Evolutionary conservation across 2,888 invertebrate genomes (phyloP), one percentile per base, ranked within the genome.

Genomic region (Nomada flava): DNA sequence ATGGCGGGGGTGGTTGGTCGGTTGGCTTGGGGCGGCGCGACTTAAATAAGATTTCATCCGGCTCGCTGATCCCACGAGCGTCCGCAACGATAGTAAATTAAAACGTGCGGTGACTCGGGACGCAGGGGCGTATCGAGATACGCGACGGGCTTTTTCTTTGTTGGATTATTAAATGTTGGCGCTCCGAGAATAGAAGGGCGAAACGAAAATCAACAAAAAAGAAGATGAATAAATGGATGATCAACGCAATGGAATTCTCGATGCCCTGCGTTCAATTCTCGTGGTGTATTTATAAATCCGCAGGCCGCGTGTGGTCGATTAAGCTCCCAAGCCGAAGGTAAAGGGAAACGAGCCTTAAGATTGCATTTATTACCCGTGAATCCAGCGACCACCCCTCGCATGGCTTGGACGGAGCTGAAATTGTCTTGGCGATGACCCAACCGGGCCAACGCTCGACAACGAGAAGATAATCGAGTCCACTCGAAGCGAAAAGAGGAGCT

Each of bases 381-480:
- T 60, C 57, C 55, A 26, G 69, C 26, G 50, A 47, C 70, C 62
- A 57, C 47, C 59, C 67, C 62, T 50, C 29, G 42, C 15, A 23
- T 29, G 63, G 42, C 47, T 23, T 42, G 18, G 10, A 64, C 64
- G 52, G 69, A 44, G 70, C 57, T 47, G 86, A 87, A 91, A 90
- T 91, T 87, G 86, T 90, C 83, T 90, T 90, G 90, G 90, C 90
- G 77, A 23, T 74, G 82, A 76, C 89, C 90, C 88, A 88, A 79
- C 67, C 70, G 83, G 76, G 76, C 71, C 86, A 82, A 15, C 47
- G 70, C 70, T 70, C 60, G 70, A 70, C 86, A 90, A 91, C 89
- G 91, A 89, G 88, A 90, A 89, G 87, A 91, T 91, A 91, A 91
- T 91, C 90, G 90, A 91, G 90, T 90, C 89, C 89, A 88, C 84